Base-by-base conservation (phyloP, 2,888 invertebrate genomes). In the Oscheius sp. region DNA sequence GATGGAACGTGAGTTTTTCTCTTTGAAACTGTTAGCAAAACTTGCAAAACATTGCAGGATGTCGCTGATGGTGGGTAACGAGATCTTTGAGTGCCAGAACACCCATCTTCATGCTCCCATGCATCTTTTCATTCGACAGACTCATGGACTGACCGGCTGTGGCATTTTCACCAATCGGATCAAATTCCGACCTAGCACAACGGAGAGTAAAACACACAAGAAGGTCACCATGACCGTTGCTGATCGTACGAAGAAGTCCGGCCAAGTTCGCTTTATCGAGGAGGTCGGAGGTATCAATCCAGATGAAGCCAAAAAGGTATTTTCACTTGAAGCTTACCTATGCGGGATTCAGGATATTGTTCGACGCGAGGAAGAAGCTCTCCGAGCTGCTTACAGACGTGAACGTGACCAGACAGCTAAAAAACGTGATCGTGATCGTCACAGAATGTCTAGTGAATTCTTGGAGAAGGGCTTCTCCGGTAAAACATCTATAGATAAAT, bases 161-260 rank as follows among this genome's bases (percentile, higher is more conserved):
- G 95, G 96, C 0, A 95, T 99, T 47, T 98, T 99, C 91, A 93
- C 95, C 55, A 96, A 96, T 0, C 98, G 98, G 90, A 91, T 99
- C 0, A 95, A 96, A 1, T 99, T 99, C 93, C 92, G 98, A 58
- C 99, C 99, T 0, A 96, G 97, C 90, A 98, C 98, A 0, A 99
- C 98, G 0, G 98, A 99, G 89, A 97, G 97, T 33, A 96, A 97
- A 91, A 99, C 99, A 0, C 98, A 99, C 90, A 93, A 96, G 83
- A 99, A 99, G 79, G 80, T 84, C 94, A 99, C 98, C 0, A 92
- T 98, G 90, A 97, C 96, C 0, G 92, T 98, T 83, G 98, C 98
- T 0, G 98, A 99, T 90, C 92, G 96, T 70, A 94, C 95, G 58
- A 93, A 94, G 68, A 96, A 96, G 91, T 94, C 95, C 0, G 93